Evolutionary conservation across 2,888 invertebrate species (phyloP), one percentile per base, ranked within the genome.

Genomic region (Drosophila multiciliata): DNA sequence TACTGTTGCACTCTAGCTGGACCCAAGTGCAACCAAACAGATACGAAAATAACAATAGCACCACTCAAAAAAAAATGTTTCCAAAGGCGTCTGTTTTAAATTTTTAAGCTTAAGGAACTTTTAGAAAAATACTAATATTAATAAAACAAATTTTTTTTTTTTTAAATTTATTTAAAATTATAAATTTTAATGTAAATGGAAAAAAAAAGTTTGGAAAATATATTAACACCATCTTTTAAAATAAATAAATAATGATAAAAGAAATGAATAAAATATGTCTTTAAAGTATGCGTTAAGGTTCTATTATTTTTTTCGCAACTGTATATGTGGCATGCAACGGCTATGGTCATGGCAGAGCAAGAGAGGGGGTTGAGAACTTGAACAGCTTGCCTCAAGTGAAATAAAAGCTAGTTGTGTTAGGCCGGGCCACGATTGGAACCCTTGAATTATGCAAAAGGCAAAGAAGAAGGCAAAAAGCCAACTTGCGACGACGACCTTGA

Each of bases 401-500:
- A 76, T 69, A 79, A 75, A 66, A 75, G 75, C 66, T 72, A 70
- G 70, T 54, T 54, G 23, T 36, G 66, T 60, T 62, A 32, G 61
- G 50, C 45, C 26, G 15, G 59, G 45, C 15, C 55, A 35, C 45
- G 52, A 38, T 23, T 50, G 64, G 58, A 50, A 65, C 62, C 58
- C 67, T 77, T 87, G 80, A 85, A 82, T 85, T 86, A 88, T 88
- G 89, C 83, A 87, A 82, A 79, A 52, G 45, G 45, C 45, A 45
- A 17, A 38, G 45, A 23, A 45, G 45, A 23, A 45, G 45, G 45
- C 45, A 66, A 50, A 58, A 36, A 49, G 42, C 32, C 57, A 57
- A 57, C 29, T 57, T 57, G 45, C 58, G 38, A 20, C 50, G 52
- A 52, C 66, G 83, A 78, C 82, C 82, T 82, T 81, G 75, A 73